These are phyloP conservation scores for Drosophila austrosaltans DNA, from an alignment of 2,888 invertebrate genomes.

Conservation along the genomic window DNA sequence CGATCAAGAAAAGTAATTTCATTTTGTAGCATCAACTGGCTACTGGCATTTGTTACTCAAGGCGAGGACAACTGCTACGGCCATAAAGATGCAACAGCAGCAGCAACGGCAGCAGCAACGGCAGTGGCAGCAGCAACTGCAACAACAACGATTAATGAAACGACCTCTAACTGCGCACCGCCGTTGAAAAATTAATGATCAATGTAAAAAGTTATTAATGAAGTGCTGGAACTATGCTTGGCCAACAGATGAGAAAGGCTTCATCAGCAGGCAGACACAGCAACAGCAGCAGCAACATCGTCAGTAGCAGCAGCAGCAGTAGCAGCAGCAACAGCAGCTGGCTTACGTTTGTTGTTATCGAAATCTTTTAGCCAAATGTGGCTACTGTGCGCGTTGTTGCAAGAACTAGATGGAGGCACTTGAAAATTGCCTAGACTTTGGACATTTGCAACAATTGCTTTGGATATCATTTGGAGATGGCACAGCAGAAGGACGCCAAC, in stretches of 20 bases:
- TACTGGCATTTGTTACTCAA: constrained; percentile 57
- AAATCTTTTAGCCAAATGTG: constrained; percentile 73
- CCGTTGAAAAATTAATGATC: constrained; percentile 78
- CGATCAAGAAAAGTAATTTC: constrained; percentile 42
- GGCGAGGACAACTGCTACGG: background rate
- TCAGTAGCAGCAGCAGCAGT: background rate
- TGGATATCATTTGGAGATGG: too few species aligned
- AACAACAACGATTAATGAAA: constrained; percentile 69
- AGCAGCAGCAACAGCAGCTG: constrained; percentile 31
- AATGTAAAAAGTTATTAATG: constrained; percentile 71
- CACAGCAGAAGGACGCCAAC: constrained; percentile 33
- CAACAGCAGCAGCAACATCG: constrained; percentile 35
- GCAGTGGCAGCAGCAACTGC: background rate
- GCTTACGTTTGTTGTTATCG: constrained; percentile 60
- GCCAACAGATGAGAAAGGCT: background rate
- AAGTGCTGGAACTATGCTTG: constrained; percentile 43
- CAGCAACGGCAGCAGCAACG: background rate
- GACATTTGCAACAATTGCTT: constrained; percentile 13
- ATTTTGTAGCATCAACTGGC: constrained; percentile 61
- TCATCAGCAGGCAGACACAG: background rate
- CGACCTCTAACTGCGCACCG: constrained; percentile 48
- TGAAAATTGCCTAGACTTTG: background rate
- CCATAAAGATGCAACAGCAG: constrained; percentile 9
- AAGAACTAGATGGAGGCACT: background rate
- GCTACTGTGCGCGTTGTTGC: constrained; percentile 63